Base-by-base conservation (phyloP, 1,140 invertebrate species). In the Pseudoatta argentina region DNA sequence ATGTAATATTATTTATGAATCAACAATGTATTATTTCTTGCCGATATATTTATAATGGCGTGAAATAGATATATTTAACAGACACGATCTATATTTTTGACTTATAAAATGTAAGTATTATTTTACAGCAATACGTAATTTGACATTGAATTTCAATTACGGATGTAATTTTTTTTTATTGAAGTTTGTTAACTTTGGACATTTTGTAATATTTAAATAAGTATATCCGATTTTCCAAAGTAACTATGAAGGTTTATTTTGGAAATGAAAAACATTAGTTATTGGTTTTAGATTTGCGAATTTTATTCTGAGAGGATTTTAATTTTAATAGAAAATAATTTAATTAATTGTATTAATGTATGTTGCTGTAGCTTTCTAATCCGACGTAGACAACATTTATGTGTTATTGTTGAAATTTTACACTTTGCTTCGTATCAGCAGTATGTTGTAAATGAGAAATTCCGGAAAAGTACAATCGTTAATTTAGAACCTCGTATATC, bases 401-500 rank as follows among this genome's bases (percentile, higher is more conserved):
- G 5, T 10, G 55, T 16, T 61, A 5, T 14, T 3, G 2, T 34
- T 24, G 6, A 78, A 66, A 78, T 64, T 53, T 64, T 51, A 48
- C 24, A 64, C 12, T 63, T 27, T 64, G 18, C 6, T 18, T 78
- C 6, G 39, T 48, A n/a, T 30, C 64, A 27, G 27, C 44, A 77
- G 2, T 30, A 30, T 51, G n/a, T 48, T 21, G 16, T 27, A 78
- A 78, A 78, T 34, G 6, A 34, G 16, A 78, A 77, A 66, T 66
- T 78, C 39, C 12, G 6, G 14, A n/a, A 71, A 55, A 39, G 48
- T 39, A 51, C 44, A 6, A 14, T 2, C 18, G 1, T 44, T 79
- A 69, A 16, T 81, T 71, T 24, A 71, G 30, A 24, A 71, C 6
- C 53, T 53, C 4, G 14, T 78, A 39, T n/a, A 14, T 69, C 27